Evolutionary conservation across 2,113 vertebrate species (phyloP).

Genomic region (Channa argus): DNA sequence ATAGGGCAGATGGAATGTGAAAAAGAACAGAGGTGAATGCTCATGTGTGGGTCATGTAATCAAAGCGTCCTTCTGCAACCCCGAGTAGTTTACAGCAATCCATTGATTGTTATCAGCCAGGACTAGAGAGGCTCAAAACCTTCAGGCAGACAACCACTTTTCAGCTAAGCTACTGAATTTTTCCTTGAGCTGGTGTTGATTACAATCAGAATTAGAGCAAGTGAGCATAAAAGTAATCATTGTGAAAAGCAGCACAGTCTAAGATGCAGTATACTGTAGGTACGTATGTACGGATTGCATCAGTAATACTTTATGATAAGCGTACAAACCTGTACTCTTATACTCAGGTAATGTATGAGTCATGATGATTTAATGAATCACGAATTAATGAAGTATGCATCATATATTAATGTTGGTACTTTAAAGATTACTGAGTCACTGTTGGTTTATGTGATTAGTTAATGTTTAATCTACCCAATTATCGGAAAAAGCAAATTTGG

Average conservation of each 20-base stretch:
- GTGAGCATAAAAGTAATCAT: constrained; percentile 3
- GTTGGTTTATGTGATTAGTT: background rate
- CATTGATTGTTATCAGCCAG: constrained; percentile 55
- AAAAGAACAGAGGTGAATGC: constrained; percentile 15
- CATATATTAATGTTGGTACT: background rate
- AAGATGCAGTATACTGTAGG: background rate
- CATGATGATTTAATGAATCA: too few relatives aligned
- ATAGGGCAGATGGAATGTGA: constrained; percentile 17
- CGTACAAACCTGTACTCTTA: background rate
- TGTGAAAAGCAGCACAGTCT: constrained; percentile 1
- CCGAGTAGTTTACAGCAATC: constrained; percentile 41
- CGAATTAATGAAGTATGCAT: background rate
- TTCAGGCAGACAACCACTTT: background rate
- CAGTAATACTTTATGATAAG: constrained; percentile 6
- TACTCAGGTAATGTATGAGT: constrained; percentile 5
- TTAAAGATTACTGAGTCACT: background rate
- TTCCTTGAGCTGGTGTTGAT: constrained; percentile 16
- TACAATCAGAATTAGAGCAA: constrained; percentile 33
- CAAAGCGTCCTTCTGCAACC: constrained; percentile 28
- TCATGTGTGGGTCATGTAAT: constrained; percentile 42
- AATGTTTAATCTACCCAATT: background rate
- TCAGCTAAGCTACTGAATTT: constrained; percentile 20
- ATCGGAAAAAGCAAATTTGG: too few relatives aligned
- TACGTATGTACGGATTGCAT: background rate
- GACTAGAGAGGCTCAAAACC: constrained; percentile 33